Base-by-base conservation (phyloP, 2,888 invertebrate genomes). In the Leucophenga montana region DNA sequence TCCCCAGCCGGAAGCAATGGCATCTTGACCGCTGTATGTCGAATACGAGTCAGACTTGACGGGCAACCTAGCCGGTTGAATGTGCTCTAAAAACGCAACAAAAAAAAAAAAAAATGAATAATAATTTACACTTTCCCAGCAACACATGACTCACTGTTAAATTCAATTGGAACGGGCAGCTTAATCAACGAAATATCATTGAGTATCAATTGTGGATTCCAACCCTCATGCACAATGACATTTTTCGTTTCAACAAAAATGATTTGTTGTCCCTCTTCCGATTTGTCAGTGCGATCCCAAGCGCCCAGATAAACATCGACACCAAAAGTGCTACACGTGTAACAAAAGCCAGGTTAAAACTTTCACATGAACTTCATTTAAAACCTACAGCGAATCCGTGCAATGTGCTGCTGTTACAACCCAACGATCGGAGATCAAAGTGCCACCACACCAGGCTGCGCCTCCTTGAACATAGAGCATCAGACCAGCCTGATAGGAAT, bases 161-260 rank as follows among this genome's bases (percentile, higher is more conserved):
- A 78, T 27, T 76, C 75, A 31, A 90, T 87, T 9, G 83, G 68
- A 46, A 80, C 71, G 11, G 89, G 87, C 71, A 90, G 76, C 62
- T 84, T 85, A 46, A 90, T 83, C n/a, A 90, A 68, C 3, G 90
- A 90, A 66, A 90, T 87, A 71, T 91, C 90, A 74, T 90, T 88
- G 13, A 71, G 66, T 11, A 89, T 76, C 13, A 80, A 82, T 1
- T 72, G 33, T 0, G 85, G 16, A 27, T 85, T 76, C 86, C 88
- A 89, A 0, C 80, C 39, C 68, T 88, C 86, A 75, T 90, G 90
- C 2, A 89, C 86, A 46, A 85, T 78, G 8, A 86, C 77, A 54
- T 81, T 68, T 27, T 69, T 71, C 0, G 62, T 72, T 31, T 74
- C 66, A 1, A 84, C 79, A 57, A 77, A 78, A 44, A 87, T 56